Evolutionary conservation across 2,113 vertebrate species (phyloP).

Genomic region (Microcebus lehilahytsara): DNA sequence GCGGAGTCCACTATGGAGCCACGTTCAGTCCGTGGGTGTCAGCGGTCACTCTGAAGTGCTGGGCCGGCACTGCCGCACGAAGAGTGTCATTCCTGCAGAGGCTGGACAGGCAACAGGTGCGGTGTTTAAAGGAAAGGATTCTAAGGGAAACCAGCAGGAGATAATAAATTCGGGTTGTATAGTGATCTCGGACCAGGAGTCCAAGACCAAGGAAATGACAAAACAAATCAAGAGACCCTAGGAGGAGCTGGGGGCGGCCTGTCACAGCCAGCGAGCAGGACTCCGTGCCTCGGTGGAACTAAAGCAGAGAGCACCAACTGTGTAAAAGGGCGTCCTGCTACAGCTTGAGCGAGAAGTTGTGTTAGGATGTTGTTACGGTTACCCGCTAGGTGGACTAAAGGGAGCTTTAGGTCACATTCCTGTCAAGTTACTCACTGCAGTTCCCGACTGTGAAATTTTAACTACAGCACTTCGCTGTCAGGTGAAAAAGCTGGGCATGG

Average conservation of each 20-base stretch:
- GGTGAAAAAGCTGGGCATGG: neutral
- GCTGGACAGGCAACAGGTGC: neutral
- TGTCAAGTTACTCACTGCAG: neutral
- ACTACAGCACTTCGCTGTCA: no score
- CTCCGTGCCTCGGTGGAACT: neutral
- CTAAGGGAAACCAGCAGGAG: neutral
- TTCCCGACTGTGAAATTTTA: neutral
- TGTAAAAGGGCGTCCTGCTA: neutral
- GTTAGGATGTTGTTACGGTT: neutral
- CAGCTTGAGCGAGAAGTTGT: neutral
- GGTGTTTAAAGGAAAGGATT: neutral
- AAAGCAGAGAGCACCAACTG: neutral
- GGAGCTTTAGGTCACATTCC: neutral
- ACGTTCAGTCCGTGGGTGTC: neutral
- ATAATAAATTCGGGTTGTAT: neutral
- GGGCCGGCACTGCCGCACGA: neutral
- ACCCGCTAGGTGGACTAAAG: neutral
- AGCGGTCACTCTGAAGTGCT: neutral
- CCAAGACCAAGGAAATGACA: neutral
- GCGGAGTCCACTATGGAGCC: neutral
- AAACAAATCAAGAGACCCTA: neutral
- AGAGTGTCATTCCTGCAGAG: neutral
- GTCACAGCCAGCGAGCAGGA: neutral
- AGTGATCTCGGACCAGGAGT: neutral
- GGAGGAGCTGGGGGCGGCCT: neutral